A percentile compares a stretch with the other conserved stretches of the same genome.
Evolutionary conservation across 2,113 vertebrate species (phyloP).

Genomic region (Orcinus orca): DNA sequence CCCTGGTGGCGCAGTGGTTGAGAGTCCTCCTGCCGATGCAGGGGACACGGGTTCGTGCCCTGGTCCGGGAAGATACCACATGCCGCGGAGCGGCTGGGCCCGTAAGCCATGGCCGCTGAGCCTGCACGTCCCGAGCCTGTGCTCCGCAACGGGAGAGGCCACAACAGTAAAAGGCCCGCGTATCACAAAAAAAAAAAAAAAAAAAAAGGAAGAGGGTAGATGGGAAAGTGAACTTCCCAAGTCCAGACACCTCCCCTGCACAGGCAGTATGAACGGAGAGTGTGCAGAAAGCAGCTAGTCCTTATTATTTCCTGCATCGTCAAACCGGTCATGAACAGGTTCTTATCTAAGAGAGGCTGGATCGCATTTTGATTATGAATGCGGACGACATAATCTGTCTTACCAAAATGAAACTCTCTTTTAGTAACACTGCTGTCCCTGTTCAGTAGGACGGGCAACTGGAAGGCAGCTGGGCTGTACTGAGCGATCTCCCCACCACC

Average conservation of each 20-base stretch:
- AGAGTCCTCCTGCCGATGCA: too few species aligned
- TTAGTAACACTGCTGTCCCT: not conserved
- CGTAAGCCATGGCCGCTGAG: too few species aligned
- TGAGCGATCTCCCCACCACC: not conserved
- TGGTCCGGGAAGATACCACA: too few species aligned
- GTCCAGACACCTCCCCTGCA: not conserved
- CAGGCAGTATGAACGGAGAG: accelerated
- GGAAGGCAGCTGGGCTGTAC: not conserved
- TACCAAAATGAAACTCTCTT: not conserved
- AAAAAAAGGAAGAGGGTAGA: not conserved
- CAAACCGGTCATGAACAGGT: not conserved
- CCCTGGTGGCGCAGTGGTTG: too few species aligned
- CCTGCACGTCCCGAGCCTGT: too few species aligned
- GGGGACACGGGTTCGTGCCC: too few species aligned
- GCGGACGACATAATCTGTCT: not conserved
- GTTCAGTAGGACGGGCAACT: not conserved
- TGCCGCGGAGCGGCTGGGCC: too few species aligned
- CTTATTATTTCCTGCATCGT: accelerated
- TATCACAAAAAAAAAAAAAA: too few species aligned
- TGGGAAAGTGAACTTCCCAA: not conserved
- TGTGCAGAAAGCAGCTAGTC: not conserved
- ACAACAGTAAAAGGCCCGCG: too few species aligned
- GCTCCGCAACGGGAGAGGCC: accelerated
- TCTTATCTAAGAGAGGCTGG: not conserved
- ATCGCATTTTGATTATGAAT: not conserved